These are phyloP conservation scores for Aphelenchoides besseyi DNA, from an alignment of 1,140 invertebrate species.

Conservation along the genomic window DNA sequence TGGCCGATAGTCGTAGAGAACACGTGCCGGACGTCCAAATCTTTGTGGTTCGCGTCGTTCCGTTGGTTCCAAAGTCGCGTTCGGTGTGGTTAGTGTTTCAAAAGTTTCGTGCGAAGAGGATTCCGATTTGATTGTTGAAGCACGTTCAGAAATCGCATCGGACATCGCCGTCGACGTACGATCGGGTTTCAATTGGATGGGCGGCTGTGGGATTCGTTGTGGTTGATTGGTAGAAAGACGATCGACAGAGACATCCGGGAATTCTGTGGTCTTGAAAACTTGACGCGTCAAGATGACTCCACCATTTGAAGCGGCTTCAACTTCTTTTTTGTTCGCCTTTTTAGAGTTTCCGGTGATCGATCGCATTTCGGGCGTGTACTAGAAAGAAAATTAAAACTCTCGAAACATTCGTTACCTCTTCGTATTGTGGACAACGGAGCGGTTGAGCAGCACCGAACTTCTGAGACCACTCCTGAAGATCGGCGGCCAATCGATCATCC, in stretches of 20 bases:
- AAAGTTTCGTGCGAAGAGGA: background rate
- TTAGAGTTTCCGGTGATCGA: conserved; percentile 31
- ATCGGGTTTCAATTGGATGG: background rate
- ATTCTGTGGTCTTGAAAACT: conserved; percentile 42
- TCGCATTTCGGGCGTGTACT: conserved; percentile 57
- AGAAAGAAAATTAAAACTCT: too few species aligned
- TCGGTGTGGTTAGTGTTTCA: background rate
- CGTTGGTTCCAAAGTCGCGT: background rate
- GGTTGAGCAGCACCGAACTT: conserved; percentile 47
- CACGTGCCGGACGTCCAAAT: conserved; percentile 33
- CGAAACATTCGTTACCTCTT: too few species aligned
- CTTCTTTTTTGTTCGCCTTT: conserved; percentile 12
- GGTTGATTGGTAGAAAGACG: too few species aligned
- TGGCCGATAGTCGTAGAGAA: conserved; percentile 57
- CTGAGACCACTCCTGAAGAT: conserved; percentile 53
- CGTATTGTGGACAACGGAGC: conserved; percentile 50
- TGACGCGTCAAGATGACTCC: conserved; percentile 52
- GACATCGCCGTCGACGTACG: background rate
- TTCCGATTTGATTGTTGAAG: background rate
- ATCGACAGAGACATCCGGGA: conserved; percentile 20
- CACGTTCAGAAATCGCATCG: background rate
- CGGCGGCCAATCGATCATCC: conserved; percentile 38
- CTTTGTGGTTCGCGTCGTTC: background rate
- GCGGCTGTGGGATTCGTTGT: background rate
- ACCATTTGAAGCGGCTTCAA: background rate